phyloP scores from a whole-genome alignment of 2,888 invertebrate species.

The Drosophila tripunctata region DNA sequence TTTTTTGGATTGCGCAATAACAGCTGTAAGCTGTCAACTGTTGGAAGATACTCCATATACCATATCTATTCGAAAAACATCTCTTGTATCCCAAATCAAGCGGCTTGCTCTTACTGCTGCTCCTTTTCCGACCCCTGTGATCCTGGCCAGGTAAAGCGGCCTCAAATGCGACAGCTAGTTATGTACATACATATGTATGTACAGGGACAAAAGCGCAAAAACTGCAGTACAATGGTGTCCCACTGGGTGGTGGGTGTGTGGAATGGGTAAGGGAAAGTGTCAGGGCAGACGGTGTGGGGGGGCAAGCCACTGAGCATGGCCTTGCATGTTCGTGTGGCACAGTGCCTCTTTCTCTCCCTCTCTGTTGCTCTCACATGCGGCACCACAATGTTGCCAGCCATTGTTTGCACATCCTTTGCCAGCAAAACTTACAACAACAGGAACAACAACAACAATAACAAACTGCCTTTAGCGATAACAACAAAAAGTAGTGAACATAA shows the following conservation, averaged over 20 bases:
- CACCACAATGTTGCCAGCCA: conserved; percentile 40
- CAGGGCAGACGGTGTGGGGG: background rate
- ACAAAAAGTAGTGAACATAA: no score
- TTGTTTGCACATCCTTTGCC: conserved; percentile 48
- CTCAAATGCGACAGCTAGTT: conserved; percentile 45
- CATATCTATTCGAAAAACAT: background rate
- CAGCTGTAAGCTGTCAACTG: conserved; percentile 35
- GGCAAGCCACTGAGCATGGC: conserved; percentile 38
- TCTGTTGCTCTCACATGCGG: background rate
- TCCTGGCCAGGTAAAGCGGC: conserved; percentile 53
- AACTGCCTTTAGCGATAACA: conserved; percentile 24
- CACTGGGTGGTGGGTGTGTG: background rate
- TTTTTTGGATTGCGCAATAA: conserved; percentile 40
- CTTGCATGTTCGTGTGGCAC: conserved; percentile 45
- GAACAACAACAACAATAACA: conserved; percentile 17
- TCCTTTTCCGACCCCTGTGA: conserved; percentile 14
- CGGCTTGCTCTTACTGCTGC: background rate
- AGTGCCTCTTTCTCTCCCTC: background rate
- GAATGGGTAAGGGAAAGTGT: background rate
- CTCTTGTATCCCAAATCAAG: background rate
- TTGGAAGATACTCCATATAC: background rate
- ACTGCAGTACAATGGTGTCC: conserved; percentile 32
- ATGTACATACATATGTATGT: no score
- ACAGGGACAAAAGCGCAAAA: conserved; percentile 52
- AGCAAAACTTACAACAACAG: conserved; percentile 18